phyloP scores from a whole-genome alignment of 1,140 invertebrate species.

The Hylyphantes graminicola region DNA sequence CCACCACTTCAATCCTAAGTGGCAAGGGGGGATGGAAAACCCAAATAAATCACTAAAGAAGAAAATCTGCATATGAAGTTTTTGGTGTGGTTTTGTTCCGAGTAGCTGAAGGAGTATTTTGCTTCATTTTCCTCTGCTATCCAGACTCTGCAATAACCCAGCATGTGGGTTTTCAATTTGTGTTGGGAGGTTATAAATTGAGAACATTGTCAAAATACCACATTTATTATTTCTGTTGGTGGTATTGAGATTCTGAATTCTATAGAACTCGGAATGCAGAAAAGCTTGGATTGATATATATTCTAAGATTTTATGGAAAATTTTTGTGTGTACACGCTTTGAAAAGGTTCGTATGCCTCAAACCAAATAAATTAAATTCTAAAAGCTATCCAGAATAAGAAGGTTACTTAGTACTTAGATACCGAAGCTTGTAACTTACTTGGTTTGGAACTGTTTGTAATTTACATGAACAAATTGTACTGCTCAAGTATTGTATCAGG shows the following conservation, averaged over 20 bases:
- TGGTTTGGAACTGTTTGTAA: no score
- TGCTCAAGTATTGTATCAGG: no score
- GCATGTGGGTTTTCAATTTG: conserved; percentile 10
- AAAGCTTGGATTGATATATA: conserved; percentile 17
- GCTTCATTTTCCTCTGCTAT: conserved; percentile 36
- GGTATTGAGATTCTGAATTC: neutral
- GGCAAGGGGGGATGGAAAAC: conserved; percentile 33
- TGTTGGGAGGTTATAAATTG: conserved; percentile 21
- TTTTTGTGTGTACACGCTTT: neutral
- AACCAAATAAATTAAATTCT: no score
- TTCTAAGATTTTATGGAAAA: neutral
- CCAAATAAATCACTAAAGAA: conserved; percentile 41
- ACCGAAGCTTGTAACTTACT: no score
- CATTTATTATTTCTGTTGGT: neutral
- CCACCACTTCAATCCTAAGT: conserved; percentile 41
- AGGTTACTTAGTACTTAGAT: no score
- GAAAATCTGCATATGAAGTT: conserved; percentile 52
- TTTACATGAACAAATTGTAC: no score
- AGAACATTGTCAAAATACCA: conserved; percentile 33
- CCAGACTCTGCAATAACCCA: neutral
- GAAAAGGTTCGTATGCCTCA: neutral
- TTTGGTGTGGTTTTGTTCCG: conserved; percentile 53
- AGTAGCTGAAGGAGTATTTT: conserved; percentile 34
- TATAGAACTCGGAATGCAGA: conserved; percentile 7
- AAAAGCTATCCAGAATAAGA: no score